A percentile compares a stretch with the other conserved stretches of the same genome.
phyloP scores from a whole-genome alignment of 2,797 vertebrate species.

The Toxotes lorentzi region DNA sequence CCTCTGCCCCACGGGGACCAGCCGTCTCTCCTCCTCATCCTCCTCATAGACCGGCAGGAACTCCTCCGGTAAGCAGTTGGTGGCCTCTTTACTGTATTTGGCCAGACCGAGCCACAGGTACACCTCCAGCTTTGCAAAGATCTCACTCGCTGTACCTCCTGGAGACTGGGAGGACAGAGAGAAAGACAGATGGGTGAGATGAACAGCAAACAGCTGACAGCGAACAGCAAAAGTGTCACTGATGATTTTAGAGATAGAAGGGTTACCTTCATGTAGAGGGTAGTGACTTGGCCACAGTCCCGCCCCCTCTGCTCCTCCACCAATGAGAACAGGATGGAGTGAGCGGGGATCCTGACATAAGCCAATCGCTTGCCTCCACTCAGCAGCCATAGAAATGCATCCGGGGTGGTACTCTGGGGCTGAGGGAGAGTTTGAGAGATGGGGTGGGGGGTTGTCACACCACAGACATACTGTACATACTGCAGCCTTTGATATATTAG shows the following conservation, averaged over 20 bases:
- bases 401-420: constrained; percentile 93
- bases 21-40: constrained; percentile 40
- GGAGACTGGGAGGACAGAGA: constrained; percentile 83
- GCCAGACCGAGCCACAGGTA: constrained; percentile 93
- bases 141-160: constrained; percentile 85
- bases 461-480: constrained; percentile 3
- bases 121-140: constrained; percentile 93
- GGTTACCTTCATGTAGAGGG: constrained; percentile 90
- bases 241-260: background rate
- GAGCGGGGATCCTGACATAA: constrained; percentile 88
- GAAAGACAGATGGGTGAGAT: background rate
- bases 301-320: constrained; percentile 93
- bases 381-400: constrained; percentile 93
- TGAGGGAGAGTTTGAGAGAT: constrained; percentile 54
- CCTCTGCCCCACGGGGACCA: constrained; percentile 50
- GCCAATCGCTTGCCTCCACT: constrained; percentile 87
- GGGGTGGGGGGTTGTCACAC: background rate
- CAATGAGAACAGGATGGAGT: constrained; percentile 92
- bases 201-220: too few relatives aligned
- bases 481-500: background rate
- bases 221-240: too few relatives aligned
- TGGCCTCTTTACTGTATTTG: constrained; percentile 90
- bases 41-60: constrained; percentile 86
- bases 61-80: constrained; percentile 87
- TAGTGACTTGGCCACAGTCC: constrained; percentile 91